Evolutionary conservation across 2,113 vertebrate species (phyloP).

Genomic region (Rostratula benghalensis): DNA sequence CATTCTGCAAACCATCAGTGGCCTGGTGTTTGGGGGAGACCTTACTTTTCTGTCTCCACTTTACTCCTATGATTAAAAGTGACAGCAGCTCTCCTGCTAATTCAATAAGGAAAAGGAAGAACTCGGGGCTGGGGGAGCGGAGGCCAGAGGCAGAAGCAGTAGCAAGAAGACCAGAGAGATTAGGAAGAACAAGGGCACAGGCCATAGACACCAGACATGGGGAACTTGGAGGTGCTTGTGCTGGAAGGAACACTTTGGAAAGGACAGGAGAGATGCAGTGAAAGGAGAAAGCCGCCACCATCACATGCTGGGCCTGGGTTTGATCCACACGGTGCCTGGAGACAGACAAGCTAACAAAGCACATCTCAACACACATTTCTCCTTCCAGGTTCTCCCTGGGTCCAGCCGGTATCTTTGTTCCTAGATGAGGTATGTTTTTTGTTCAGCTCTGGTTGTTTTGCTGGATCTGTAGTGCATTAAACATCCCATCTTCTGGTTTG

Average conservation of each 20-base stretch:
- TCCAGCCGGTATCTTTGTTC: background rate
- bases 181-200: background rate
- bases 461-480: slow-evolving; percentile 51
- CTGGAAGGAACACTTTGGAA: background rate
- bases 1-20: background rate
- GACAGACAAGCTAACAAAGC: background rate
- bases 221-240: background rate
- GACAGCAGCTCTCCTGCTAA: background rate
- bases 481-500: slow-evolving; percentile 54
- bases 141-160: background rate
- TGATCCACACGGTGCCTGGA: accelerated
- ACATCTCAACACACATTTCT: background rate
- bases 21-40: background rate
- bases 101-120: background rate
- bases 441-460: background rate
- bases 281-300: background rate
- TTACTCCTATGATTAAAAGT: background rate
- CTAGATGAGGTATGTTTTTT: background rate
- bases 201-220: background rate
- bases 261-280: background rate
- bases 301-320: background rate
- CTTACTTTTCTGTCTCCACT: background rate
- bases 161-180: background rate
- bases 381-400: background rate
- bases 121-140: background rate